A percentile compares a stretch with the other conserved stretches of the same genome.
Evolutionary conservation across 2,113 vertebrate genomes (phyloP).

Genomic region (human): GRCh38 chr4:103523501-103524000

Average conservation of each 20-base stretch:
- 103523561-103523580: too few relatives aligned
- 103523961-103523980: background rate
- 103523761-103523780: too few relatives aligned
- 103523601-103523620: too few relatives aligned
- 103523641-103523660: fast-evolving
- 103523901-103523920: background rate
- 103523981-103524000: too few relatives aligned
- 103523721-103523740: fast-evolving
- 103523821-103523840: too few relatives aligned
- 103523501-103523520: too few relatives aligned
- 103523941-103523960: background rate
- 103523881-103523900: background rate
- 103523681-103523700: fast-evolving
- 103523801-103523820: too few relatives aligned
- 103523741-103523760: too few relatives aligned
- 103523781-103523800: too few relatives aligned
- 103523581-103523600: too few relatives aligned
- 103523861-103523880: background rate
- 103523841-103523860: background rate
- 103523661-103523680: fast-evolving
- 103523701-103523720: fast-evolving
- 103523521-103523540: background rate
- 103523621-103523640: too few relatives aligned
- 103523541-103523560: background rate
- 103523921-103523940: background rate